Conservation (phyloP, 2,888 invertebrate genomes). For the Syritta pipiens region DNA sequence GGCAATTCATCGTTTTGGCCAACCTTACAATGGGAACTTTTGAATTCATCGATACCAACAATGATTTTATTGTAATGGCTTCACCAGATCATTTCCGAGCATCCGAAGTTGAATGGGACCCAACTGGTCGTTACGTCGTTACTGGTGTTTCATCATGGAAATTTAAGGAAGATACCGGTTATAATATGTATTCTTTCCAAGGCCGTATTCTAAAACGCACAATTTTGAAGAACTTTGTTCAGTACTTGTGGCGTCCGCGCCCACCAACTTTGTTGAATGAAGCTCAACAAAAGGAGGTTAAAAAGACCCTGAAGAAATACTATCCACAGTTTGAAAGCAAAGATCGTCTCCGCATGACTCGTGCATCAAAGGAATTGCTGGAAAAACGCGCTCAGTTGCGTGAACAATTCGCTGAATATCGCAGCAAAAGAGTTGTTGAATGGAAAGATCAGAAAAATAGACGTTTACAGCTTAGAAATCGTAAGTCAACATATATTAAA, state of each 20-base stretch:
- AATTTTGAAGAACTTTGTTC: conserved; percentile 95
- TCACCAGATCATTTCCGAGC: conserved; percentile 95
- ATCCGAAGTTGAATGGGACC: conserved; percentile 99
- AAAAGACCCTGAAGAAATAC: conserved; percentile 98
- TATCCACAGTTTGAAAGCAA: conserved; percentile 97
- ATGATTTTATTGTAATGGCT: conserved; percentile 97
- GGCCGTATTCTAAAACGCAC: conserved; percentile 87
- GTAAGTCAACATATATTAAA: too few relatives aligned
- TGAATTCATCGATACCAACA: conserved; percentile 95
- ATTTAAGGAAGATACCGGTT: conserved; percentile 94
- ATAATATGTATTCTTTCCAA: conserved; percentile 99
- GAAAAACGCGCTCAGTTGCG: conserved; percentile 94
- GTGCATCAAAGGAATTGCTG: conserved; percentile 96
- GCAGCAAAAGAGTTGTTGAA: conserved; percentile 86
- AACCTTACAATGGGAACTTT: conserved; percentile 93
- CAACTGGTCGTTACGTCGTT: conserved; percentile 97
- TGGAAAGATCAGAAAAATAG: conserved; percentile 89
- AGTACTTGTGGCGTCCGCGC: conserved; percentile 97
- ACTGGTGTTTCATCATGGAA: conserved; percentile 98
- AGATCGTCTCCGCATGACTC: conserved; percentile 94
- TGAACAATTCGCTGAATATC: conserved; percentile 91
- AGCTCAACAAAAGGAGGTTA: conserved; percentile 95
- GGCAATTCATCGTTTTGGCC: conserved; percentile 96
- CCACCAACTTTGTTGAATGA: conserved; percentile 91
- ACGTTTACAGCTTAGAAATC: conserved; percentile 91